Base-by-base conservation (phyloP, 2,797 vertebrate species). In the Neomorphus geoffroyi region DNA sequence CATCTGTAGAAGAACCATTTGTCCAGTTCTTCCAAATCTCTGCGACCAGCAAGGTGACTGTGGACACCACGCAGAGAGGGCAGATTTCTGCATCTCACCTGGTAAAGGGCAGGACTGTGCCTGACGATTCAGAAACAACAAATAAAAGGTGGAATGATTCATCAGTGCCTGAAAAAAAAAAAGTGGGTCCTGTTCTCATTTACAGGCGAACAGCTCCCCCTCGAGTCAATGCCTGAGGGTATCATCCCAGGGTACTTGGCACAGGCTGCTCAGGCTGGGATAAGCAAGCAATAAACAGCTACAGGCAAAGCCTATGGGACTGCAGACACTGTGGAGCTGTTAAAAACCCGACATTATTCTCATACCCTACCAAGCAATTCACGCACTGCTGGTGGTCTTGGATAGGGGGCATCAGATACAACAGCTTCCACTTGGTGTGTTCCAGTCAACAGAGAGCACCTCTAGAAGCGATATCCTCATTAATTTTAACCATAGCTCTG, bases 11-110 rank as follows among this genome's bases (percentile, higher is more conserved):
- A 64, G 39, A 1, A 7, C 37, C 24, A 61, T 10, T 5, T 30
- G 21, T 9, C 32, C 65, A 30, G 21, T 23, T 65, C 62, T 73
- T 39, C 46, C 57, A 58, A 58, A 2, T 2, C 54, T 26, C 80
- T 23, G 50, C 18, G 23, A 64, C n/a, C 57, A 86, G 10, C 72
- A 77, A 30, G 60, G 58, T 17, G n/a, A 33, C 18, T 35, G 37
- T 0, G 39, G n/a, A 11, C 7, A 67, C 15, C 22, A 17, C 19
- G 21, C 0, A 0, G 48, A 37, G 1, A 3, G 14, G 37, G 18
- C 50, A 64, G 33, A 48, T 28, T 41, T 27, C 37, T 45, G 6
- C 0, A 0, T 28, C 41, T 28, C 24, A 21, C 16, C n/a, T 19
- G 46, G 28, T 9, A 66, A 72, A 43, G 11, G 58, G 30, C 62